These are phyloP conservation scores for Cotesia glomerata DNA, from an alignment of 1,140 invertebrate species.

Conservation along the genomic window DNA sequence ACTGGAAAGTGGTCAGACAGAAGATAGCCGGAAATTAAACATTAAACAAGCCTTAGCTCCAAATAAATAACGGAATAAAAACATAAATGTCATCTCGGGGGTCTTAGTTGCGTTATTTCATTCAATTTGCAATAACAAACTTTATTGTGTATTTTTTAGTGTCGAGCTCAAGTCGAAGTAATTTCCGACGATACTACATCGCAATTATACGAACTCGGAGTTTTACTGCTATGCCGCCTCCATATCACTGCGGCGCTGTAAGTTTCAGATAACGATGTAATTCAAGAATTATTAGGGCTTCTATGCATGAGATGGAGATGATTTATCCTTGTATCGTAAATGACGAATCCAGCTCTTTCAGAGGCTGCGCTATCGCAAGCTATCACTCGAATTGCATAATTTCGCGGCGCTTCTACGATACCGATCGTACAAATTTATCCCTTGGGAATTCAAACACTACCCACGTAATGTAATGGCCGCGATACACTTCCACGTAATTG, in stretches of 20 bases:
- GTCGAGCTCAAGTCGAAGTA: too few species aligned
- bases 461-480: neutral
- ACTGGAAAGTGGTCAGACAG: neutral
- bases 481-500: neutral
- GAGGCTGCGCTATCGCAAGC: neutral
- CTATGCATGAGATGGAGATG: neutral
- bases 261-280: neutral
- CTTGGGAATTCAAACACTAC: neutral
- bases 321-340: neutral
- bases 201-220: neutral
- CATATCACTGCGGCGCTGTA: neutral
- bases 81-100: neutral
- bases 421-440: neutral
- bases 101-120: too few species aligned
- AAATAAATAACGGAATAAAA: neutral
- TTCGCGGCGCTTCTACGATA: neutral
- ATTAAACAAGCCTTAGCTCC: neutral
- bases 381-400: neutral
- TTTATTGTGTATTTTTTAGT: neutral
- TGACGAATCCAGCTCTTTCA: neutral
- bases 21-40: constrained; percentile 11
- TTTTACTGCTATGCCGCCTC: neutral
- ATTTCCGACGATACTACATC: neutral
- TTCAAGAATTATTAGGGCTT: neutral
- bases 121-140: too few species aligned